Conservation (phyloP, 2,888 invertebrate genomes). For the Apodemia mormo region DNA sequence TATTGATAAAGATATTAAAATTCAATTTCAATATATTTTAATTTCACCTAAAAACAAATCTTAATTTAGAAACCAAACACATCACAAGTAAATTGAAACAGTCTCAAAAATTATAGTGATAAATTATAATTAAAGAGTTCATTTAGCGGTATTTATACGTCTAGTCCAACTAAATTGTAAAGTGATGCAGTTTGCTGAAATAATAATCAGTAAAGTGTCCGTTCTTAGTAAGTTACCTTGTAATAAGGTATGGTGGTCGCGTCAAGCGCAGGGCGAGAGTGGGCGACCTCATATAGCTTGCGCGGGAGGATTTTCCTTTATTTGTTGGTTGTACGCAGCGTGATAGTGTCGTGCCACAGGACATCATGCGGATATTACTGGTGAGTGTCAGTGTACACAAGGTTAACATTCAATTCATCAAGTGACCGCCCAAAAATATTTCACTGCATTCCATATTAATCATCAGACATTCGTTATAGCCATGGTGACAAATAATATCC, state of each 20-base stretch:
- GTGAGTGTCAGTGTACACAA: conserved; percentile 61
- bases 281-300: conserved; percentile 79
- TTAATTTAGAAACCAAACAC: conserved; percentile 17
- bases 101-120: conserved; percentile 40
- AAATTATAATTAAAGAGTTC: conserved; percentile 62
- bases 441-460: background rate
- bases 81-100: conserved; percentile 30
- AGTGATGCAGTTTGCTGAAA: conserved; percentile 54
- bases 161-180: conserved; percentile 59
- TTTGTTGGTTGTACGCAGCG: conserved; percentile 74
- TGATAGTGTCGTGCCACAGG: conserved; percentile 71
- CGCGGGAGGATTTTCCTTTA: conserved; percentile 75
- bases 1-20: too few species aligned
- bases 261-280: conserved; percentile 74
- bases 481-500: background rate
- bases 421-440: conserved; percentile 31
- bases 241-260: conserved; percentile 75
- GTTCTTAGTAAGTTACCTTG: conserved; percentile 73
- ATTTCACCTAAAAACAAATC: too few species aligned
- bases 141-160: conserved; percentile 68
- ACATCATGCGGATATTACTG: conserved; percentile 75
- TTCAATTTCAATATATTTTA: too few species aligned
- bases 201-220: conserved; percentile 46
- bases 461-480: background rate
- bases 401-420: conserved; percentile 44